These are phyloP conservation scores for Rhinogobio ventralis DNA, from an alignment of 2,797 vertebrate species.

Conservation along the genomic window DNA sequence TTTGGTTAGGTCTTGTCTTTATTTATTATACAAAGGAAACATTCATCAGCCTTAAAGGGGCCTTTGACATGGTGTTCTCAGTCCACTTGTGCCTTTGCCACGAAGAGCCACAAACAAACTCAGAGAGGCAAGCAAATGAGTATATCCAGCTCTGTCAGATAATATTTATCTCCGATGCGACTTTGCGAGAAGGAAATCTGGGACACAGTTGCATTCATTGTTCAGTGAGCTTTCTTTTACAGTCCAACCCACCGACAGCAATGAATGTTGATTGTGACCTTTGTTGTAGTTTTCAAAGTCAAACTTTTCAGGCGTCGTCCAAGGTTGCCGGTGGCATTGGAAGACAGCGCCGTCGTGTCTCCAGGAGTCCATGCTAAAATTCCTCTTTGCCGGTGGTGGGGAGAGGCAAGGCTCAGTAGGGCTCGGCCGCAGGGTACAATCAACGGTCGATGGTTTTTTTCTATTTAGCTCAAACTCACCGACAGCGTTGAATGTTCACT, in stretches of 20 bases:
- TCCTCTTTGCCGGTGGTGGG: conserved; percentile 35
- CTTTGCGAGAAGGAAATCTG: conserved; percentile 80
- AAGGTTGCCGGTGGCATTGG: conserved; percentile 13
- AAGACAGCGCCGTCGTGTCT: conserved; percentile 18
- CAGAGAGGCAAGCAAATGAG: conserved; percentile 17
- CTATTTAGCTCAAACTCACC: conserved; percentile 96
- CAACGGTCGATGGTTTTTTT: conserved; percentile 99
- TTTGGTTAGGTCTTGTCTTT: conserved; percentile 38
- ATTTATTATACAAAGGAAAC: conserved; percentile 25
- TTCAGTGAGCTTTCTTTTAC: conserved; percentile 98
- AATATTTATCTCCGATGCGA: conserved; percentile 18
- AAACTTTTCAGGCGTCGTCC: conserved; percentile 35
- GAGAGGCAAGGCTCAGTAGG: conserved; percentile 73
- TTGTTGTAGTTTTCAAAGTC: conserved; percentile 73
- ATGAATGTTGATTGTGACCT: conserved; percentile 99
- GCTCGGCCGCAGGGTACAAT: conserved; percentile 96
- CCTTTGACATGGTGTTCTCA: conserved; percentile 19
- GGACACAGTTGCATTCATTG: conserved; percentile 99
- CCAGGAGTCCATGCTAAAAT: conserved; percentile 6
- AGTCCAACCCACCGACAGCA: conserved; percentile 99
- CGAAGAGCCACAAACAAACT: conserved; percentile 25
- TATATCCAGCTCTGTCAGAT: conserved; percentile 42
- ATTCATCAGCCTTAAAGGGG: conserved; percentile 19
- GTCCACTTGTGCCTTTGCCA: conserved; percentile 23
- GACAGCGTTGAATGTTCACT: conserved; percentile 99